A percentile compares a stretch with the other conserved stretches of the same genome.
These are phyloP conservation scores for Scalopus aquaticus DNA, from an alignment of 2,113 vertebrate species.

Conservation along the genomic window DNA sequence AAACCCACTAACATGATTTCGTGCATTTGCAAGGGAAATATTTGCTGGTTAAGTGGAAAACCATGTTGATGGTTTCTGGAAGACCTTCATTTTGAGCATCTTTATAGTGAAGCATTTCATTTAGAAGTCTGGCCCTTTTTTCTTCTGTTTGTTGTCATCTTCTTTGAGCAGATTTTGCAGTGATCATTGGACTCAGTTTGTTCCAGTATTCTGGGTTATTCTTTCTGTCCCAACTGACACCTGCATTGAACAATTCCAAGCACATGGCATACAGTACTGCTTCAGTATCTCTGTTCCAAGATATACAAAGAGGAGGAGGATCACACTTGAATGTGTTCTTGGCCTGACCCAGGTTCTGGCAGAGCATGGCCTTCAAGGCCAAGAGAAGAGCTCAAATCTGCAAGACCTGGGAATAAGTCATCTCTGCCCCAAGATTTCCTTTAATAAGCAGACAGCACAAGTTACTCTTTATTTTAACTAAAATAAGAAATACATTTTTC, in stretches of 20 bases:
- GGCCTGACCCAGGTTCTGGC: neutral
- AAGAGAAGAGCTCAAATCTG: neutral
- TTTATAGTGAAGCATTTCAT: neutral
- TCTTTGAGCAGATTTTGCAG: neutral
- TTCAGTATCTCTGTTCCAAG: neutral
- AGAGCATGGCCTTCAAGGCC: neutral
- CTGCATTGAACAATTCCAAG: neutral
- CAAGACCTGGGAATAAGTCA: neutral
- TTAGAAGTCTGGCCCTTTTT: neutral
- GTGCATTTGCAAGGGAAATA: neutral
- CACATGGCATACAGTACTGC: neutral
- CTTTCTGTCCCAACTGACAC: neutral
- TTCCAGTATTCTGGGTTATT: neutral
- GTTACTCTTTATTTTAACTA: slow-evolving; percentile 55
- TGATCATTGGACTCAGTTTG: neutral
- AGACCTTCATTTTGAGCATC: neutral
- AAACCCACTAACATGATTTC: neutral
- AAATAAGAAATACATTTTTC: slow-evolving; percentile 29
- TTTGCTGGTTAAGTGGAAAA: neutral
- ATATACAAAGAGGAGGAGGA: neutral
- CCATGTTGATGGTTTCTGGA: no score
- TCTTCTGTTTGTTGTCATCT: neutral
- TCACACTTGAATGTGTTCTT: neutral
- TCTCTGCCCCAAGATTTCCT: neutral
- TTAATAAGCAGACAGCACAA: neutral